Evolutionary conservation across 2,797 vertebrate genomes (phyloP).

Genomic region (Pogoniulus pusillus): DNA sequence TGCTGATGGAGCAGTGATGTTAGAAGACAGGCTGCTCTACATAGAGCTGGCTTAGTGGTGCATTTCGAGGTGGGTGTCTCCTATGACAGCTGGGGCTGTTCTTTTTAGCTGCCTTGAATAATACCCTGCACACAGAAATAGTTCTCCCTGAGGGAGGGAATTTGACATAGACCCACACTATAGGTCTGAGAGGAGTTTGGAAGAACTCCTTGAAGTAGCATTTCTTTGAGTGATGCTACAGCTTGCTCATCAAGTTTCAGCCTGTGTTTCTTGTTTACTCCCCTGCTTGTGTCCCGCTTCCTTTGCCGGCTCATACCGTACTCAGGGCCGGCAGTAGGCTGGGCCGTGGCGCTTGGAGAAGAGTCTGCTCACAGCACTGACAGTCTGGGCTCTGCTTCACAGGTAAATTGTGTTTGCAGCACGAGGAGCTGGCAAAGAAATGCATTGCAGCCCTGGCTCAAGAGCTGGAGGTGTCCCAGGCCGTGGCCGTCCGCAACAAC

Average conservation of each 20-base stretch:
- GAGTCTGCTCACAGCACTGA: neutral
- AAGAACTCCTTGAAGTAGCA: constrained; percentile 33
- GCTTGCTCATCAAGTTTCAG: constrained; percentile 34
- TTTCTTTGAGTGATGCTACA: neutral
- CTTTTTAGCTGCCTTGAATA: constrained; percentile 66
- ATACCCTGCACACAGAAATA: constrained; percentile 57
- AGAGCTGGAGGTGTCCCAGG: constrained; percentile 86
- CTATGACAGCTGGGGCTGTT: constrained; percentile 64
- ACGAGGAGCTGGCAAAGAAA: constrained; percentile 86
- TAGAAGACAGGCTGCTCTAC: constrained; percentile 40
- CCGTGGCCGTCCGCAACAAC: constrained; percentile 88
- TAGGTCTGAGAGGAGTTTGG: constrained; percentile 50
- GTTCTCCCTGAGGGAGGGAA: constrained; percentile 57
- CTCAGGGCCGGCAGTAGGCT: neutral
- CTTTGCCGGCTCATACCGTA: neutral
- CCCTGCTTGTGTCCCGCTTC: neutral
- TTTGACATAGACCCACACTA: constrained; percentile 31
- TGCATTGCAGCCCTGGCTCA: constrained; percentile 88
- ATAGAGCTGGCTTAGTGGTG: constrained; percentile 35
- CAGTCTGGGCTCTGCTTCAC: neutral
- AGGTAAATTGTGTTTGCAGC: constrained; percentile 95
- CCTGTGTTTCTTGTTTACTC: constrained; percentile 9
- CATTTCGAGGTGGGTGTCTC: constrained; percentile 61
- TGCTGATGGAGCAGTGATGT: neutral
- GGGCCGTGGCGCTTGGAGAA: neutral